These are phyloP conservation scores for Ditula angustiorana DNA, from an alignment of 2,888 invertebrate species.

Conservation along the genomic window DNA sequence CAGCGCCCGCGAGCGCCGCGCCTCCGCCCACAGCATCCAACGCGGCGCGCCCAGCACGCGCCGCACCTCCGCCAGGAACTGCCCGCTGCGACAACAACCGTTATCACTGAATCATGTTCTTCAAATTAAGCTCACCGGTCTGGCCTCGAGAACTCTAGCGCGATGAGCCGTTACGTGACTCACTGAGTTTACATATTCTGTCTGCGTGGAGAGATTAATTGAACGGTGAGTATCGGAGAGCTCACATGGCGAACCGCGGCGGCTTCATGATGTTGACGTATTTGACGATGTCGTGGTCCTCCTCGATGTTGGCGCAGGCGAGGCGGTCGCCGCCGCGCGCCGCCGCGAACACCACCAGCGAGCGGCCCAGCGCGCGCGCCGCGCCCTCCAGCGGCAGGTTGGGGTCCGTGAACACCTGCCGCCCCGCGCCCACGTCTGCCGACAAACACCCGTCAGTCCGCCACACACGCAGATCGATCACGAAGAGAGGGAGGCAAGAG, in stretches of 20 bases:
- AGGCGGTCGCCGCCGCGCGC: slow-evolving; percentile 89
- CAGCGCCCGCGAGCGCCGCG: slow-evolving; percentile 90
- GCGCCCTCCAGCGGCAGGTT: slow-evolving; percentile 94
- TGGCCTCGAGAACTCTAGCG: neutral
- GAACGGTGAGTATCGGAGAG: slow-evolving; percentile 42
- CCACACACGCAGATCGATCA: neutral
- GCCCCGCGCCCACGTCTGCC: slow-evolving; percentile 89
- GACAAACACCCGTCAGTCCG: slow-evolving; percentile 7
- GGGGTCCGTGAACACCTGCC: slow-evolving; percentile 92
- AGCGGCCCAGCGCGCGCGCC: slow-evolving; percentile 92
- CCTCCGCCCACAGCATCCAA: slow-evolving; percentile 95
- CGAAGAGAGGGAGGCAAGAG: neutral
- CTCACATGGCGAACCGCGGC: slow-evolving; percentile 95
- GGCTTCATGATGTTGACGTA: slow-evolving; percentile 94
- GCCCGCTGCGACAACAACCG: slow-evolving; percentile 86
- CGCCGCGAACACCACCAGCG: slow-evolving; percentile 93
- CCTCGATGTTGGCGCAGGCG: slow-evolving; percentile 96
- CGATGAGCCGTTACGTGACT: neutral
- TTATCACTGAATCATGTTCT: too few relatives aligned
- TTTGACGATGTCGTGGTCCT: slow-evolving; percentile 95
- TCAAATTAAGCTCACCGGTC: too few relatives aligned
- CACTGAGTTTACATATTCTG: too few relatives aligned
- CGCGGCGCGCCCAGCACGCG: slow-evolving; percentile 94
- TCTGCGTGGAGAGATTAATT: too few relatives aligned
- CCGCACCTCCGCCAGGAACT: slow-evolving; percentile 93